Evolutionary conservation across 2,797 vertebrate genomes (phyloP).

Genomic region (Selene dorsalis): DNA sequence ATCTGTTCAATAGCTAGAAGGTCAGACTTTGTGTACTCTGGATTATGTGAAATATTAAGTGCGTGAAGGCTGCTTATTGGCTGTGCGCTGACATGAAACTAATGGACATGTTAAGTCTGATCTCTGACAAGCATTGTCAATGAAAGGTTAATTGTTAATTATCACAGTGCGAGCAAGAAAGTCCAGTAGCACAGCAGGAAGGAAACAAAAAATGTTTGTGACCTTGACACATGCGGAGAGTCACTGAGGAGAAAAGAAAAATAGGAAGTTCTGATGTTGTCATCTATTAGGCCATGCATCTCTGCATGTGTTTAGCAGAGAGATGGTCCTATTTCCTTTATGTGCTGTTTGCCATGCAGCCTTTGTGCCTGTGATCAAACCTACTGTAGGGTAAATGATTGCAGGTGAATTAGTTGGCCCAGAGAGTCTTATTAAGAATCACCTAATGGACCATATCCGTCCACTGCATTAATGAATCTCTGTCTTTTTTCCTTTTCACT

Average conservation of each 20-base stretch:
- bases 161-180: slow-evolving; percentile 40
- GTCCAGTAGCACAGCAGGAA: slow-evolving; percentile 26
- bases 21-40: slow-evolving; percentile 71
- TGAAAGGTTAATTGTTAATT: slow-evolving; percentile 77
- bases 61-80: slow-evolving; percentile 44
- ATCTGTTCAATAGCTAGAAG: slow-evolving; percentile 73
- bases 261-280: slow-evolving; percentile 2
- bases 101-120: slow-evolving; percentile 67
- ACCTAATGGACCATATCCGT: slow-evolving; percentile 60
- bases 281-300: slow-evolving; percentile 13
- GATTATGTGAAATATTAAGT: slow-evolving; percentile 55
- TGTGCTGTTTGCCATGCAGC: slow-evolving; percentile 39
- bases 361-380: slow-evolving; percentile 37
- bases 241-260: background rate
- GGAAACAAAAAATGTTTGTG: slow-evolving; percentile 35
- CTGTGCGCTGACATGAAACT: slow-evolving; percentile 70
- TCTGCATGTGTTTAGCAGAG: slow-evolving; percentile 24
- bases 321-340: slow-evolving; percentile 31
- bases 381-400: slow-evolving; percentile 47
- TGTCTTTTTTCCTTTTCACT: background rate
- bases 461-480: slow-evolving; percentile 49
- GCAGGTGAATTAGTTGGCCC: slow-evolving; percentile 51
- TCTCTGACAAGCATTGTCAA: slow-evolving; percentile 61
- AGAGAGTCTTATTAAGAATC: slow-evolving; percentile 56
- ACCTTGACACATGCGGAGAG: slow-evolving; percentile 33